These are phyloP conservation scores for Nautilus pompilius DNA, from an alignment of 1,140 invertebrate genomes.

Conservation along the genomic window DNA sequence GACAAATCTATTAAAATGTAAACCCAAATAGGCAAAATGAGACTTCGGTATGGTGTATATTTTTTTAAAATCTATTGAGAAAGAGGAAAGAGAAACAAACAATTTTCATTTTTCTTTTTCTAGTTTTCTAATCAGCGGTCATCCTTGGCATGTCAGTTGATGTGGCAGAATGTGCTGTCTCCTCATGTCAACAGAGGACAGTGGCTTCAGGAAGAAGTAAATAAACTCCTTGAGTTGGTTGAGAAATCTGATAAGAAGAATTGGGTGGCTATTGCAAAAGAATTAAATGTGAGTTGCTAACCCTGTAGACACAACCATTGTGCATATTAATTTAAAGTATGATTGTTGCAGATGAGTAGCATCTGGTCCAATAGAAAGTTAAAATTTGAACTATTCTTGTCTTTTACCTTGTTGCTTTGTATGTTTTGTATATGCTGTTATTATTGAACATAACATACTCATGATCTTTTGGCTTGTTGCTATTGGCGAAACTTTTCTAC, in stretches of 20 bases:
- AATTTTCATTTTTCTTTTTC: conserved; percentile 6
- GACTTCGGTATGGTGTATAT: no score
- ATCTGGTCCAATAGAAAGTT: no score
- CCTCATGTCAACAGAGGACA: conserved; percentile 38
- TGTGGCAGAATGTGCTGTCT: conserved; percentile 46
- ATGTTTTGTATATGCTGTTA: no score
- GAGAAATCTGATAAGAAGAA: conserved; percentile 28
- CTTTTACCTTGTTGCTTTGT: no score
- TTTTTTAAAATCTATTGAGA: no score
- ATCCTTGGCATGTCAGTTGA: conserved; percentile 29
- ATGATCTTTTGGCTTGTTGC: neutral
- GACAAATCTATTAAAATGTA: no score
- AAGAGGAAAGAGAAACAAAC: no score
- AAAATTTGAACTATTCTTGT: no score
- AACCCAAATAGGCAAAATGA: no score
- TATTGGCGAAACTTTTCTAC: no score
- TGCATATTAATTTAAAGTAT: neutral
- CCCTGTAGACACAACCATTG: neutral
- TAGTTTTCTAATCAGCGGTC: conserved; percentile 39
- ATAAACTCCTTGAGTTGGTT: conserved; percentile 30
- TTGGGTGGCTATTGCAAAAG: conserved; percentile 44
- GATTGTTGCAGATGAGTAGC: neutral
- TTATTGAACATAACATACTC: neutral
- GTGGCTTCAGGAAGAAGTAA: conserved; percentile 38
- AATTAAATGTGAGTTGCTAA: conserved; percentile 35